phyloP scores from a whole-genome alignment of 2,113 vertebrate genomes.

The Centrocercus urophasianus region DNA sequence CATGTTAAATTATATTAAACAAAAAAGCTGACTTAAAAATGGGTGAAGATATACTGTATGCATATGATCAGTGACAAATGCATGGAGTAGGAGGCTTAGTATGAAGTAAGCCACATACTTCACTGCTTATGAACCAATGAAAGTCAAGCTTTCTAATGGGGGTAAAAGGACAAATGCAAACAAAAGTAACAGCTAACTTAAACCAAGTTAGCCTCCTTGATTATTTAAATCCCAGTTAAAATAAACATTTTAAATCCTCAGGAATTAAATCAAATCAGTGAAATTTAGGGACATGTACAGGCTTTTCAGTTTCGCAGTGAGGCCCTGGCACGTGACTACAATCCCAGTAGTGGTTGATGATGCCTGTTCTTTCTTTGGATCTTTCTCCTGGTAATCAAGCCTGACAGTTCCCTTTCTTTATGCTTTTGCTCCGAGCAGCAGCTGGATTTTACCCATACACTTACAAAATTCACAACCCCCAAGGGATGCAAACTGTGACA shows the following conservation, averaged over 20 bases:
- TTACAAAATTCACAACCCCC: background rate
- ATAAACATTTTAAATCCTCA: background rate
- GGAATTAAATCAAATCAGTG: background rate
- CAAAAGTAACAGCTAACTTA: background rate
- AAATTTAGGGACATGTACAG: background rate
- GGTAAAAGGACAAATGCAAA: background rate
- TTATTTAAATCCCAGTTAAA: background rate
- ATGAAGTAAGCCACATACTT: background rate
- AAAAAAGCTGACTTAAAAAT: background rate
- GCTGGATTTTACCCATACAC: background rate
- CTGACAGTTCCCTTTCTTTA: background rate
- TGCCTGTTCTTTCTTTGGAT: background rate
- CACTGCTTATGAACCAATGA: background rate
- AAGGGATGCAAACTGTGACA: background rate
- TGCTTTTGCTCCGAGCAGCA: background rate
- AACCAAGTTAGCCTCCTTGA: background rate
- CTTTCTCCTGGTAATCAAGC: background rate
- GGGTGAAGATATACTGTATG: background rate
- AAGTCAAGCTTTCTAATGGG: background rate
- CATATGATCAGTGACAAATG: background rate
- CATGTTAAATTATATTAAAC: background rate
- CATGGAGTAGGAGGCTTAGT: background rate
- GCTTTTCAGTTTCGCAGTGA: background rate
- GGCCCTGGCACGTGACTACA: fast-evolving
- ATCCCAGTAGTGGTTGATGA: background rate